phyloP scores from a whole-genome alignment of 2,797 vertebrate genomes.

The Brachyrhaphis roseni region DNA sequence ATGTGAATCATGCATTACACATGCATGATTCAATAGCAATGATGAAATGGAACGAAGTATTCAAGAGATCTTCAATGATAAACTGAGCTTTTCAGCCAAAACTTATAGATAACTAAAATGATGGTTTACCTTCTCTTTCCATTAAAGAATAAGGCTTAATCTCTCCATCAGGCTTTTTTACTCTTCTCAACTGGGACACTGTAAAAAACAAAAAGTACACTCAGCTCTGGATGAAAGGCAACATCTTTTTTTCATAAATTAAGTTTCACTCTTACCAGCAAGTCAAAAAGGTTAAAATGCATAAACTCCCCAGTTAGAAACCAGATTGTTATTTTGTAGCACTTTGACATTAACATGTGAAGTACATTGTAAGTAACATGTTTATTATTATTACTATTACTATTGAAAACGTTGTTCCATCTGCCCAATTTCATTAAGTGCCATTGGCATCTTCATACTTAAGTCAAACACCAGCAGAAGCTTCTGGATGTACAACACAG shows the following conservation, averaged over 20 bases:
- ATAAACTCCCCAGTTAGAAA: background rate
- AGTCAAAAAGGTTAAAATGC: background rate
- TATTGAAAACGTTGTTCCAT: background rate
- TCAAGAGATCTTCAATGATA: background rate
- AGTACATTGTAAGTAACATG: too few relatives aligned
- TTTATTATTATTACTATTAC: too few relatives aligned
- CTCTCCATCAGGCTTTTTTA: constrained; percentile 88
- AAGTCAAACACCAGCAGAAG: background rate
- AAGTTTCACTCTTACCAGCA: background rate
- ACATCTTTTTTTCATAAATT: background rate
- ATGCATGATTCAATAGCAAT: too few relatives aligned
- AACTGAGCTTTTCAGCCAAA: background rate
- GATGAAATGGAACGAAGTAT: too few relatives aligned
- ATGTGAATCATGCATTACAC: too few relatives aligned
- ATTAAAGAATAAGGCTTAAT: constrained; percentile 92
- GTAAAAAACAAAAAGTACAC: constrained; percentile 29
- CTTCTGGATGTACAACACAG: background rate
- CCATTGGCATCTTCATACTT: background rate
- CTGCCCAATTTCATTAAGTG: background rate
- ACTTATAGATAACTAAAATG: background rate
- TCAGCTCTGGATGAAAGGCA: background rate
- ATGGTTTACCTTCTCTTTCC: constrained; percentile 88
- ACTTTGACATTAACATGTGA: too few relatives aligned
- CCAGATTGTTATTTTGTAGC: too few relatives aligned
- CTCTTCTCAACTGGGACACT: constrained; percentile 81